Conservation (phyloP, 2,113 vertebrate species). For the Chloroceryle aenea region DNA sequence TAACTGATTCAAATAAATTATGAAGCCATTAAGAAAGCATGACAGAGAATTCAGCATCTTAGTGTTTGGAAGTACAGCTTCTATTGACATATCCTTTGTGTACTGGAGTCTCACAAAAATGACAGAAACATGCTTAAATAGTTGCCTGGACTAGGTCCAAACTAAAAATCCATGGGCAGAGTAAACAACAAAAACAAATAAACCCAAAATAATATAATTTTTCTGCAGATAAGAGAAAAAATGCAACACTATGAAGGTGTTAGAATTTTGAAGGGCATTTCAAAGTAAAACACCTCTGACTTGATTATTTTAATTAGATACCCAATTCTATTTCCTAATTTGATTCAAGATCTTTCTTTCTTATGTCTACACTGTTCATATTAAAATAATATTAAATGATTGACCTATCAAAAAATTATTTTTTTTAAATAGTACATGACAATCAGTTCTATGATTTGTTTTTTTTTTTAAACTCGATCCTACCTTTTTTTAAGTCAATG, state of each 20-base stretch:
- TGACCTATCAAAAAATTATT: neutral
- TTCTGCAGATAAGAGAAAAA: neutral
- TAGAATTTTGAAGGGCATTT: neutral
- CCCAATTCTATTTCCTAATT: neutral
- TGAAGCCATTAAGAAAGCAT: neutral
- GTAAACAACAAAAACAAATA: neutral
- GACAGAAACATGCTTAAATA: neutral
- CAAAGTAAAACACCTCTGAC: neutral
- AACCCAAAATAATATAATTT: rapidly evolving
- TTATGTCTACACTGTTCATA: neutral
- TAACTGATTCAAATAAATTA: neutral
- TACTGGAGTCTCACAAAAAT: neutral
- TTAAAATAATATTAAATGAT: neutral
- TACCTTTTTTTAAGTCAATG: neutral
- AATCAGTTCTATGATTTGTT: neutral
- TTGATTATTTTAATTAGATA: neutral
- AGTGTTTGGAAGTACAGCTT: neutral
- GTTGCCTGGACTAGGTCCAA: neutral
- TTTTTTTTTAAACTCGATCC: neutral
- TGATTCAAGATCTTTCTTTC: neutral
- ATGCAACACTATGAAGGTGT: neutral
- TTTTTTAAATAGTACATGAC: neutral
- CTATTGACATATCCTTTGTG: neutral
- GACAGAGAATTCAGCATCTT: neutral
- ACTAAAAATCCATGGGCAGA: neutral